These are phyloP conservation scores for Thaleichthys pacificus DNA, from an alignment of 2,797 vertebrate species.

Conservation along the genomic window DNA sequence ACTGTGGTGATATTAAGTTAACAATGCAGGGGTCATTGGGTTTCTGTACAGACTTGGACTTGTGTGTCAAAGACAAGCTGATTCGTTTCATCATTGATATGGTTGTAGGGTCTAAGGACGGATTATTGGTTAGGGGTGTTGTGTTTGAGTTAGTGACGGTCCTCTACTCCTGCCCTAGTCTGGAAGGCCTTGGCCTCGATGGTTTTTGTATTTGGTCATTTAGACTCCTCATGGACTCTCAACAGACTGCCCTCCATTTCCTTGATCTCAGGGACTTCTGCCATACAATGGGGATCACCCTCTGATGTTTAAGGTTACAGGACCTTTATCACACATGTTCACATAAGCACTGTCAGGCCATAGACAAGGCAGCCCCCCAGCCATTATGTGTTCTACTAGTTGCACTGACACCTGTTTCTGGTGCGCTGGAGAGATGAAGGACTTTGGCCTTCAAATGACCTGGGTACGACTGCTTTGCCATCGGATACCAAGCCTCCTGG, in stretches of 20 bases:
- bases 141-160: not conserved
- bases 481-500: not conserved
- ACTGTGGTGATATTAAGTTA: not conserved
- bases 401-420: not conserved
- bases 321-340: no score
- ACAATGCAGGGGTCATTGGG: conserved; percentile 6
- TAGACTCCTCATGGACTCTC: not conserved
- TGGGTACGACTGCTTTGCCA: not conserved
- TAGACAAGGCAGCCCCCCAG: not conserved
- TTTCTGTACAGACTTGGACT: conserved; percentile 1
- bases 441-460: not conserved
- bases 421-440: not conserved
- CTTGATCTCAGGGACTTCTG: not conserved
- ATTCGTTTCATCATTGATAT: not conserved
- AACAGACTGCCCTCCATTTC: not conserved
- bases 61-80: conserved; percentile 10
- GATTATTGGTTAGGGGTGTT: not conserved
- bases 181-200: not conserved
- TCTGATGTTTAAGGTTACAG: not conserved
- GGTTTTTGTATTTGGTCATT: not conserved
- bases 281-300: not conserved
- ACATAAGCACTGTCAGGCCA: no score
- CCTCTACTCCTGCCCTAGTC: conserved; percentile 1
- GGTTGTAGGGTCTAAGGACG: not conserved
- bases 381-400: not conserved